These are phyloP conservation scores for Eudasyphora cyanicolor DNA, from an alignment of 2,888 invertebrate genomes.

Conservation along the genomic window DNA sequence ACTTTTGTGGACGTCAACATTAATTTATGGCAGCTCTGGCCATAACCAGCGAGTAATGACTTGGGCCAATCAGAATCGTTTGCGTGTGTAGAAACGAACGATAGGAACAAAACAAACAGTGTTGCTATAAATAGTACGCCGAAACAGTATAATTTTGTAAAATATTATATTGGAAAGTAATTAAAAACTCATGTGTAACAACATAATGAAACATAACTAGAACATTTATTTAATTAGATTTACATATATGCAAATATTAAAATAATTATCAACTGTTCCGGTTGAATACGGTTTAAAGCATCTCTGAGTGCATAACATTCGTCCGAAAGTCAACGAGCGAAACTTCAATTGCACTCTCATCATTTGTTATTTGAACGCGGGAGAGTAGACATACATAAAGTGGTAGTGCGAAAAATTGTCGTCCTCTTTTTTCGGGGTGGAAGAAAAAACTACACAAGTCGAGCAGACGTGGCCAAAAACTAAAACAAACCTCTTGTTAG, in stretches of 20 bases:
- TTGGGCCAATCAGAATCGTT: conserved; percentile 74
- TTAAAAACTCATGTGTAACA: no score
- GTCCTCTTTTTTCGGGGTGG: neutral
- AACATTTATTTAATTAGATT: no score
- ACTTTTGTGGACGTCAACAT: no score
- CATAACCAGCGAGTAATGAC: conserved; percentile 59
- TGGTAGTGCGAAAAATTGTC: neutral
- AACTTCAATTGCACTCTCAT: conserved; percentile 16
- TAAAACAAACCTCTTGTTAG: neutral
- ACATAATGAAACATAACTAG: neutral
- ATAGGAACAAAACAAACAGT: neutral
- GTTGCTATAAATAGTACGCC: neutral
- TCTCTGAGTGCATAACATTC: neutral
- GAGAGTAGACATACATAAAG: neutral
- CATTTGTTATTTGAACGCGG: conserved; percentile 57
- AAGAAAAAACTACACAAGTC: conserved; percentile 40
- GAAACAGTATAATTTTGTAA: neutral
- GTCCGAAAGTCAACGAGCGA: conserved; percentile 34
- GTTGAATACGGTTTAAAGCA: conserved; percentile 6
- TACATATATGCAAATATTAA: no score
- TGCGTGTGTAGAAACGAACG: conserved; percentile 42
- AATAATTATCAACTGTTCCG: neutral
- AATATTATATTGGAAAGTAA: neutral
- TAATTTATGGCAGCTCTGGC: neutral
- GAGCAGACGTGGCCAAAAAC: conserved; percentile 59